Conservation (phyloP, 2,797 vertebrate species). For the Tragelaphus oryx region DNA sequence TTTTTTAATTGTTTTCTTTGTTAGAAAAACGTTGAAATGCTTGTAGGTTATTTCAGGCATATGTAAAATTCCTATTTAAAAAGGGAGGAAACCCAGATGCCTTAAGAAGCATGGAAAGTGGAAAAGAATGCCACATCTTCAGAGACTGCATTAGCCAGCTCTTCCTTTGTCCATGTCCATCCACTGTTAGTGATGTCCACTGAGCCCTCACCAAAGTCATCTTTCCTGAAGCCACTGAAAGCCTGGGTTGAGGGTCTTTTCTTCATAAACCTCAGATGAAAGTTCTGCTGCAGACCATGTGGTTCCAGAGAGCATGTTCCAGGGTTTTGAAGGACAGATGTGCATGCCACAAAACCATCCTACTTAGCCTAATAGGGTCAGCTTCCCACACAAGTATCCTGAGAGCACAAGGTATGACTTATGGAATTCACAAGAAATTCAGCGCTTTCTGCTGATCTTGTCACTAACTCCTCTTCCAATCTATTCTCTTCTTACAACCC, state of each 20-base stretch:
- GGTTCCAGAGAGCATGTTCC: not conserved
- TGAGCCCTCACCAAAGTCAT: not conserved
- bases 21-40: not conserved
- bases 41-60: not conserved
- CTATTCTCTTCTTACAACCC: not conserved
- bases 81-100: not conserved
- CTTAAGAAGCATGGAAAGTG: not conserved
- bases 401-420: not conserved
- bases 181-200: not conserved
- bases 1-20: not conserved
- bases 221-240: not conserved
- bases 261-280: not conserved
- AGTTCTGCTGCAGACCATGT: not conserved
- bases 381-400: not conserved
- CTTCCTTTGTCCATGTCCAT: not conserved
- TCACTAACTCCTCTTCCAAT: not conserved
- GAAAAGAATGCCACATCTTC: not conserved
- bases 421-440: not conserved
- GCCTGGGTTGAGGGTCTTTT: not conserved
- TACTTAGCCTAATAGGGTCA: not conserved
- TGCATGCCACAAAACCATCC: not conserved
- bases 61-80: constrained; percentile 3
- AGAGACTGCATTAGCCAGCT: not conserved
- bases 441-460: not conserved
- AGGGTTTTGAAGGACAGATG: not conserved